Base-by-base conservation (phyloP, 2,797 vertebrate genomes). In the Eremophila alpestris region DNA sequence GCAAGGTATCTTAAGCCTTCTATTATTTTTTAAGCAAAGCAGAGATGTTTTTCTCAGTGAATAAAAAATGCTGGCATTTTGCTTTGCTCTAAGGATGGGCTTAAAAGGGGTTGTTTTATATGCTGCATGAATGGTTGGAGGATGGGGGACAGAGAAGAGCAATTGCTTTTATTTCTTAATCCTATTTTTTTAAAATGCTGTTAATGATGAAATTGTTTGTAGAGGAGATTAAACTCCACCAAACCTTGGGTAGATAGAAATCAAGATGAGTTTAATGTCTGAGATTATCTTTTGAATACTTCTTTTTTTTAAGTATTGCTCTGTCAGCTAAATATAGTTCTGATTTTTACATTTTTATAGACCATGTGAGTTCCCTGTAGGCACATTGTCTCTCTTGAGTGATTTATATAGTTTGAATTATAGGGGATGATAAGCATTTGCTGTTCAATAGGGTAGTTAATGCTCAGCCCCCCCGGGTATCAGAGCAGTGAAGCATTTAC, bases 391-490 rank as follows among this genome's bases (percentile, higher is more conserved):
- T 97, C 94, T 96, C 96, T 95, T 86, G 73, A 54, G 67, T 98
- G 96, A 97, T 95, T 96, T 93, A 94, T 95, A 89, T 69, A 78
- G 89, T 95, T 92, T 90, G 95, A 97, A 94, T 89, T 83, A 91
- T 82, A 84, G 85, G 68, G 85, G 68, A 94, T 90, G 96, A 96
- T 95, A 94, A 94, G 94, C 87, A 93, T 95, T 97, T 92, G 88
- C 94, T 96, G 94, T 95, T 97, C 96, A 95, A 82, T 86, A 94
- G 95, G 91, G 96, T 97, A 95, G 94, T 97, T 97, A 97, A 98
- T 97, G 87, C 87, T 95, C 91, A 96, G 92, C 94, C 96, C 89
- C 81, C 87, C 76, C n/a, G 89, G 96, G 94, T 77, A 93, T 86
- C 80, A 94, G 76, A 93, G 93, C 96, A 97, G 64, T 75, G 95